Evolutionary conservation across 2,888 invertebrate species (phyloP).

Genomic region (Melanchra persicariae): DNA sequence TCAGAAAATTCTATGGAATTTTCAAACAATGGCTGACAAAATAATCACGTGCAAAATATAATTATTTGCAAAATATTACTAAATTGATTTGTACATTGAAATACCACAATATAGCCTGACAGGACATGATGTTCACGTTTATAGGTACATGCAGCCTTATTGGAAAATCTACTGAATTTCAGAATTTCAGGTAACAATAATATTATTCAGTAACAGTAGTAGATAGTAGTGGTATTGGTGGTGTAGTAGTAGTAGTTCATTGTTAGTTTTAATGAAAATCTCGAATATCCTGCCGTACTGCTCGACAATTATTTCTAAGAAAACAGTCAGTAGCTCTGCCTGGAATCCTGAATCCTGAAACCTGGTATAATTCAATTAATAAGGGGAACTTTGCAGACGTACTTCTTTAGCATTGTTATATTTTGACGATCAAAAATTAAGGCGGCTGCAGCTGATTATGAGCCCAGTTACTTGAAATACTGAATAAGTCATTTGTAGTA

Average conservation of each 20-base stretch:
- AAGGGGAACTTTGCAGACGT: too few species aligned
- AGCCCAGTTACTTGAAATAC: too few species aligned
- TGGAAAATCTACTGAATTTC: conserved; percentile 1
- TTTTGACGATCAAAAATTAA: too few species aligned
- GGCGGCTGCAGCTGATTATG: too few species aligned
- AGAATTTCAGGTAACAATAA: not conserved
- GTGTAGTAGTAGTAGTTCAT: too few species aligned
- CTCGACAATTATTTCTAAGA: not conserved
- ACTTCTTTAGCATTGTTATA: too few species aligned
- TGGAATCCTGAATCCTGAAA: not conserved
- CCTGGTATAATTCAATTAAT: not conserved
- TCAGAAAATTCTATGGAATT: not conserved
- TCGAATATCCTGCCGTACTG: not conserved
- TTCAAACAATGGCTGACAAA: conserved; percentile 2
- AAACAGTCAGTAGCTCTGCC: not conserved
- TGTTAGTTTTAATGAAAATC: conserved; percentile 6
- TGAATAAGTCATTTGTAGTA: too few species aligned
- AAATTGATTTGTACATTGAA: not conserved
- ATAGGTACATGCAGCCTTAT: not conserved
- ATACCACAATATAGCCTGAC: not conserved
- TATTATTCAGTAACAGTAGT: conserved; percentile 10
- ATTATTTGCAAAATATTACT: not conserved
- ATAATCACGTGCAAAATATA: not conserved
- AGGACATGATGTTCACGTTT: not conserved
- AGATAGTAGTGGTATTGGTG: too few species aligned